Evolutionary conservation across 2,888 invertebrate species (phyloP).

Genomic region (Candidula unifasciata): DNA sequence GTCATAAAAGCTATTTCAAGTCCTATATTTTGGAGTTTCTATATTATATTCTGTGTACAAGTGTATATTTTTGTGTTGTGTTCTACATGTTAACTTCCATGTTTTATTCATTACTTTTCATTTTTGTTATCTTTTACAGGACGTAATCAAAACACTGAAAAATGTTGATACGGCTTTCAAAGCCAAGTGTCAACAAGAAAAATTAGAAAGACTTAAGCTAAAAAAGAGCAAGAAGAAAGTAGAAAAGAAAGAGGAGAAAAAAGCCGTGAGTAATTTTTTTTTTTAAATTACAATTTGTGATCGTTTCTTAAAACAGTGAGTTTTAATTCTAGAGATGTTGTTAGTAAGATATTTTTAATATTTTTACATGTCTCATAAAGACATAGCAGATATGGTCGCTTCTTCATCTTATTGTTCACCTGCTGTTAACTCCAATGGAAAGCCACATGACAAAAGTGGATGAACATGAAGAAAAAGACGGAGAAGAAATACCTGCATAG

Average conservation of each 20-base stretch:
- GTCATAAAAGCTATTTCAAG: too few species aligned
- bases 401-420: too few species aligned
- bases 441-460: too few species aligned
- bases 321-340: too few species aligned
- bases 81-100: not conserved
- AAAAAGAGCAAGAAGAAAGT: slow-evolving; percentile 49
- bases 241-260: slow-evolving; percentile 53
- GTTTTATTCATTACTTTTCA: too few species aligned
- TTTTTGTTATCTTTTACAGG: slow-evolving; percentile 40
- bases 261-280: slow-evolving; percentile 35
- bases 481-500: too few species aligned
- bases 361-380: too few species aligned
- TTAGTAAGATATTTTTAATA: too few species aligned
- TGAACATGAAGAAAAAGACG: too few species aligned
- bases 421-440: too few species aligned
- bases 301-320: not conserved
- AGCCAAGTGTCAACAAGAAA: slow-evolving; percentile 38
- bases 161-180: slow-evolving; percentile 44
- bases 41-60: not conserved
- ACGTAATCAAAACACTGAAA: slow-evolving; percentile 37
- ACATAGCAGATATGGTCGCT: too few species aligned
- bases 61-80: not conserved
- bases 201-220: slow-evolving; percentile 29
- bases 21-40: not conserved
- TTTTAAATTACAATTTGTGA: not conserved